These are phyloP conservation scores for Hydraecia micacea DNA, from an alignment of 2,888 invertebrate species.

Conservation along the genomic window DNA sequence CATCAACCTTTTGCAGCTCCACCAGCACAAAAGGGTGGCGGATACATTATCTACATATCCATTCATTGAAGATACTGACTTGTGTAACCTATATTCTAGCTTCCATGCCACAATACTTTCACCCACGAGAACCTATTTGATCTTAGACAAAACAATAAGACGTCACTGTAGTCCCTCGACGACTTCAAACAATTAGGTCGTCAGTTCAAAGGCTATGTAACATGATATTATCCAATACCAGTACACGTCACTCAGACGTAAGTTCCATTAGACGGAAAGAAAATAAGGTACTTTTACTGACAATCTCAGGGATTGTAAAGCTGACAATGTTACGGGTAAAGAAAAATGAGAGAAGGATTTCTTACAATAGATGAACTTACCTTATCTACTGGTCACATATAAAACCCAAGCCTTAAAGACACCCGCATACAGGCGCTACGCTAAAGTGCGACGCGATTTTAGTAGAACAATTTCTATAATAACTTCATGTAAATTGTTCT, in stretches of 20 bases:
- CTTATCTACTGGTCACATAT: not conserved
- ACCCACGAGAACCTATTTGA: slow-evolving; percentile 9
- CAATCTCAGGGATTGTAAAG: not conserved
- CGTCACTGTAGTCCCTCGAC: not conserved
- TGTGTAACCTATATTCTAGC: too few relatives aligned
- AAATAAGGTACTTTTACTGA: not conserved
- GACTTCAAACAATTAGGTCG: not conserved
- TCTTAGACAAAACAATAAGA: slow-evolving; percentile 6
- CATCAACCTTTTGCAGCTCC: slow-evolving; percentile 95
- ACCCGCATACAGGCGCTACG: not conserved
- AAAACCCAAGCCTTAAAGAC: not conserved
- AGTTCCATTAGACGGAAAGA: not conserved
- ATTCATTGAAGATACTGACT: not conserved
- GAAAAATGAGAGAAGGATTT: not conserved
- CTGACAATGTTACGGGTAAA: not conserved
- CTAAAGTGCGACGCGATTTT: not conserved
- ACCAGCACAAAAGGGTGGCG: slow-evolving; percentile 92
- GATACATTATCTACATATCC: not conserved
- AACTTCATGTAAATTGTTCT: not conserved
- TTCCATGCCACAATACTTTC: not conserved
- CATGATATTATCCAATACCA: not conserved
- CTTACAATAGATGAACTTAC: not conserved
- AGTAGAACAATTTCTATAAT: not conserved
- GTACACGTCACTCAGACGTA: not conserved
- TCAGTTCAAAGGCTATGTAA: slow-evolving; percentile 15